phyloP scores from a whole-genome alignment of 2,888 invertebrate species.

The Sussaba pulchella region DNA sequence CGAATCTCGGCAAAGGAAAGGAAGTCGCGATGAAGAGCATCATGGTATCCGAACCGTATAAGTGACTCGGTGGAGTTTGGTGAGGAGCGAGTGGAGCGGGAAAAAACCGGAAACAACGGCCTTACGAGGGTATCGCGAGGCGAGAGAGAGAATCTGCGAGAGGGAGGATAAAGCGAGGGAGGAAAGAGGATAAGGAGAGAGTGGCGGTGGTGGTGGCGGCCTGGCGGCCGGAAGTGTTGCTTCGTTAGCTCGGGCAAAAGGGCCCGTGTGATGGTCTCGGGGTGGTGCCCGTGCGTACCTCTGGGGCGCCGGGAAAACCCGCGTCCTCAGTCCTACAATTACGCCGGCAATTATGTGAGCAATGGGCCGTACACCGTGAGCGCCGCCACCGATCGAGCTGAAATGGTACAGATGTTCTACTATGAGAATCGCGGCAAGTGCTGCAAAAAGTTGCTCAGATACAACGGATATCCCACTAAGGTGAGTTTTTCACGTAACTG shows the following conservation, averaged over 20 bases:
- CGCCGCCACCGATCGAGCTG: constrained; percentile 81
- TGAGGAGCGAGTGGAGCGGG: constrained; percentile 39
- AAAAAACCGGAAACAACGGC: constrained; percentile 38
- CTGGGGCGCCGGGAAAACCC: constrained; percentile 84
- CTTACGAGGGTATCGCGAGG: constrained; percentile 37
- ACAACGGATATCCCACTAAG: constrained; percentile 94
- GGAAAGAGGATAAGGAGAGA: constrained; percentile 43
- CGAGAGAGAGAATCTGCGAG: constrained; percentile 32
- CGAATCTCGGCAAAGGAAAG: constrained; percentile 29
- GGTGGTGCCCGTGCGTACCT: constrained; percentile 85
- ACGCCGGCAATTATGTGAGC: constrained; percentile 66
- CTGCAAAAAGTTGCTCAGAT: constrained; percentile 92
- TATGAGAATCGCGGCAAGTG: constrained; percentile 93
- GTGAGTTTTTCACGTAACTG: constrained; percentile 85
- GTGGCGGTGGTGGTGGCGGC: constrained; percentile 63
- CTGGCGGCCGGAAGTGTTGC: constrained; percentile 68
- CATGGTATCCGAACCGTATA: constrained; percentile 53
- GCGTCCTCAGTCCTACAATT: constrained; percentile 80
- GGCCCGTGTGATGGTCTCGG: constrained; percentile 83
- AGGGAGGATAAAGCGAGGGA: constrained; percentile 12
- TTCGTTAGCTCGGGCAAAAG: constrained; percentile 71
- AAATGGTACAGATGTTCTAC: constrained; percentile 89
- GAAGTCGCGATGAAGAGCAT: constrained; percentile 58
- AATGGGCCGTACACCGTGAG: constrained; percentile 82
- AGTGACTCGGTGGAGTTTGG: constrained; percentile 59